These are phyloP conservation scores for Zenarchopterus dispar DNA, from an alignment of 2,797 vertebrate genomes.

Conservation along the genomic window DNA sequence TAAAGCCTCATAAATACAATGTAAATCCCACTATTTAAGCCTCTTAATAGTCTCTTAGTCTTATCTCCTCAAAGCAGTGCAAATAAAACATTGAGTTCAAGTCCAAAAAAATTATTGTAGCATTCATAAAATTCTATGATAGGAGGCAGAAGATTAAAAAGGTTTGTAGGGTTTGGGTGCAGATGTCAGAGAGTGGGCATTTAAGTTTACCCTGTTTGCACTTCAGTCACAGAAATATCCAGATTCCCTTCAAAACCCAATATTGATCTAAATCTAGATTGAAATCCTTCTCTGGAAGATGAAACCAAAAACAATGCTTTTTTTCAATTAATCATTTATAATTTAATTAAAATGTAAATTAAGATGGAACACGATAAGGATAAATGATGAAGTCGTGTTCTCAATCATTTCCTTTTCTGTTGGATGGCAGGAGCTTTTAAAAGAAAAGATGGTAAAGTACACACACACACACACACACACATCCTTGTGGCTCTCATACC, in stretches of 20 bases:
- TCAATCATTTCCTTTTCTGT: slow-evolving; percentile 11
- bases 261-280: slow-evolving; percentile 30
- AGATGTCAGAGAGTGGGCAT: slow-evolving; percentile 4
- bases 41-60: slow-evolving; percentile 10
- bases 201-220: slow-evolving; percentile 16
- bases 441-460: slow-evolving; percentile 31
- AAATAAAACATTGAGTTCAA: slow-evolving; percentile 29
- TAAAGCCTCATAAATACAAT: slow-evolving; percentile 24
- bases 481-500: slow-evolving; percentile 28
- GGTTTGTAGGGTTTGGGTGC: neutral
- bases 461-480: slow-evolving; percentile 17
- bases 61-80: slow-evolving; percentile 11
- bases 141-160: neutral
- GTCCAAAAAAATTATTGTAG: slow-evolving; percentile 1
- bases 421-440: slow-evolving; percentile 21
- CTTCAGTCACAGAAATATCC: slow-evolving; percentile 25
- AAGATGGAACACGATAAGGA: slow-evolving; percentile 40
- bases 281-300: slow-evolving; percentile 32
- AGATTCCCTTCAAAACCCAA: slow-evolving; percentile 29
- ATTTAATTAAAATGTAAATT: slow-evolving; percentile 62
- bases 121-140: too few relatives aligned
- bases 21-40: slow-evolving; percentile 27
- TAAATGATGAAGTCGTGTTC: slow-evolving; percentile 14
- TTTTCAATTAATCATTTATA: slow-evolving; percentile 37
- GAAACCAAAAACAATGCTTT: slow-evolving; percentile 25